These are phyloP conservation scores for Iphiclides podalirius DNA, from an alignment of 2,888 invertebrate genomes.

Conservation along the genomic window DNA sequence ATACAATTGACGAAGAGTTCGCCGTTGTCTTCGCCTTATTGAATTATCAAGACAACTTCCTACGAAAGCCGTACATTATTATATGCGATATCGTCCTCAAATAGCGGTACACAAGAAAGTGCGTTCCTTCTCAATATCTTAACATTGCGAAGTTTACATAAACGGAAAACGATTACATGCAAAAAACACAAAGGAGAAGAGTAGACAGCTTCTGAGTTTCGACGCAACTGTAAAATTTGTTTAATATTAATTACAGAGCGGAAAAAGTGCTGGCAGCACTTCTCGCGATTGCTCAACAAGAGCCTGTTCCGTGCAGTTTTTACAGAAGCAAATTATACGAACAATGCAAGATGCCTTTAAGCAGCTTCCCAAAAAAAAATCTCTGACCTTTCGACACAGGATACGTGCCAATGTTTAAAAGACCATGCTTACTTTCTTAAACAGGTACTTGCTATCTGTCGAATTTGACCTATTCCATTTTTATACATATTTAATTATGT, in stretches of 20 bases:
- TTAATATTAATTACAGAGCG: constrained; percentile 22
- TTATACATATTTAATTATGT: no score
- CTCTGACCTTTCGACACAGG: background rate
- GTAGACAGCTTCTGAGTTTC: constrained; percentile 1
- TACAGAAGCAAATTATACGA: constrained; percentile 16
- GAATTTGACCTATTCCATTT: no score
- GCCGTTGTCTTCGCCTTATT: constrained; percentile 21
- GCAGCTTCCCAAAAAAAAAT: constrained; percentile 12
- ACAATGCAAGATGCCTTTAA: constrained; percentile 18
- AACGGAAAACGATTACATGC: constrained; percentile 14
- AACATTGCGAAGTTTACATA: constrained; percentile 1
- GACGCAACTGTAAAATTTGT: constrained; percentile 20
- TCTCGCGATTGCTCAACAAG: constrained; percentile 9
- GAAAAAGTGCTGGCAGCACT: constrained; percentile 15
- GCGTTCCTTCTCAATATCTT: background rate
- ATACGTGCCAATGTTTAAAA: constrained; percentile 7
- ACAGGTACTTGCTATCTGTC: no score
- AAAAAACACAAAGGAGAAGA: constrained; percentile 13
- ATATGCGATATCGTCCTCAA: background rate
- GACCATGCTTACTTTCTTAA: constrained; percentile 5
- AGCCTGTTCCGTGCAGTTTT: constrained; percentile 8
- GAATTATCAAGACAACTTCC: constrained; percentile 19
- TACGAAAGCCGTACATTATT: constrained; percentile 9
- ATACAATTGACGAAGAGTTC: constrained; percentile 25
- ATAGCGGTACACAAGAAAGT: constrained; percentile 1